Evolutionary conservation across 2,113 vertebrate genomes (phyloP).

Genomic region (Salvelinus fontinalis): DNA sequence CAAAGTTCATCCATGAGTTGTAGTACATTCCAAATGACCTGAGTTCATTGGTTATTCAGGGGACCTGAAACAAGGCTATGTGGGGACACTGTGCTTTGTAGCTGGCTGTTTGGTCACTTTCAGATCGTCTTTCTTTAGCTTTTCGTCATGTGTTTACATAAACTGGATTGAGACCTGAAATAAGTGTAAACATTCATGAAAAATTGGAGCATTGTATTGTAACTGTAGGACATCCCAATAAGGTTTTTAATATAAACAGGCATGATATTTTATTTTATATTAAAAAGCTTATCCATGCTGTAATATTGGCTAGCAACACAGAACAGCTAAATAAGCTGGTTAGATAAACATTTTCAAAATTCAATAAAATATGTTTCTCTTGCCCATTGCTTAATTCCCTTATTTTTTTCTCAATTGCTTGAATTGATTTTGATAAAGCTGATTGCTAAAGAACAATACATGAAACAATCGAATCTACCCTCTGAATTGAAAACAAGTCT

Average conservation of each 20-base stretch:
- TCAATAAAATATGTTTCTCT: not conserved
- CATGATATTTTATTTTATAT: slow-evolving; percentile 60
- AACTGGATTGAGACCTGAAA: slow-evolving; percentile 70
- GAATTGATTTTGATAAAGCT: slow-evolving; percentile 32
- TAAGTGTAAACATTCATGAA: slow-evolving; percentile 81
- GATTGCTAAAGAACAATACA: slow-evolving; percentile 41
- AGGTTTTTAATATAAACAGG: slow-evolving; percentile 78
- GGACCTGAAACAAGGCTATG: slow-evolving; percentile 83
- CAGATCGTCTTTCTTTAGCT: slow-evolving; percentile 45
- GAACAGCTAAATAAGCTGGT: slow-evolving; percentile 79
- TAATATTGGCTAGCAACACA: slow-evolving; percentile 79
- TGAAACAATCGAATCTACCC: slow-evolving; percentile 38
- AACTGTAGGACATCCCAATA: slow-evolving; percentile 54
- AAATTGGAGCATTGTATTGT: slow-evolving; percentile 73
- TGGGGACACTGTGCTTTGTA: slow-evolving; percentile 79
- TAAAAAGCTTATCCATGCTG: slow-evolving; percentile 84
- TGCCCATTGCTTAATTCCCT: not conserved
- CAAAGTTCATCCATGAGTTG: slow-evolving; percentile 50
- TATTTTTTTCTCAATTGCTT: slow-evolving; percentile 4
- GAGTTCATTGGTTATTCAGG: slow-evolving; percentile 84
- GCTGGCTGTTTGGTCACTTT: slow-evolving; percentile 72
- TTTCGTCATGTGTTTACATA: slow-evolving; percentile 50
- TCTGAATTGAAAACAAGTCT: slow-evolving; percentile 41
- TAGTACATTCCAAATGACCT: slow-evolving; percentile 92
- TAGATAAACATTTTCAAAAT: slow-evolving; percentile 63